Conservation (phyloP, 2,888 invertebrate species). For the Yponomeuta sedellus region DNA sequence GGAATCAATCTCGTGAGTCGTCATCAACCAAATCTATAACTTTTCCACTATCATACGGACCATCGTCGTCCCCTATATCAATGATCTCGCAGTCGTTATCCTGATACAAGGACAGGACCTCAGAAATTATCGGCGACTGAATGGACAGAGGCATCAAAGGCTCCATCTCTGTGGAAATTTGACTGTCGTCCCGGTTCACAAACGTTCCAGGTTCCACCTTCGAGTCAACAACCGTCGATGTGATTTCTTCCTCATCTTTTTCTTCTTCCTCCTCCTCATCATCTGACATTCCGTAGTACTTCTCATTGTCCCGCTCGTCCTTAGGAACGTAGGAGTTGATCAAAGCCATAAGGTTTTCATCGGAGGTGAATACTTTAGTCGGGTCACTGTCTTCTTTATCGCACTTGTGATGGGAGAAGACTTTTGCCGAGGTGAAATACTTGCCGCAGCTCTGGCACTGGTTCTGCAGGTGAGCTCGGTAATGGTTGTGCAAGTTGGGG, state of each 20-base stretch:
- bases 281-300: slow-evolving; percentile 56
- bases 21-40: background rate
- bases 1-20: background rate
- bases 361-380: slow-evolving; percentile 54
- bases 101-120: slow-evolving; percentile 57
- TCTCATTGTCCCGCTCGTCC: slow-evolving; percentile 60
- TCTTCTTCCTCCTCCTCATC: slow-evolving; percentile 43
- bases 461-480: slow-evolving; percentile 76
- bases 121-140: slow-evolving; percentile 62
- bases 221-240: background rate
- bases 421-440: slow-evolving; percentile 57
- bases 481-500: slow-evolving; percentile 78
- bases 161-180: slow-evolving; percentile 36
- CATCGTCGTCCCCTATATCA: slow-evolving; percentile 43
- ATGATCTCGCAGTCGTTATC: slow-evolving; percentile 31
- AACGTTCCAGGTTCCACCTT: background rate
- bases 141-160: slow-evolving; percentile 41
- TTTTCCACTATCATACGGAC: slow-evolving; percentile 14
- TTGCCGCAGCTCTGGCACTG: slow-evolving; percentile 67
- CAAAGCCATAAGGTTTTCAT: slow-evolving; percentile 44
- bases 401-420: slow-evolving; percentile 55
- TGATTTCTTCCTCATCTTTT: slow-evolving; percentile 10
- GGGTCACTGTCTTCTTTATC: slow-evolving; percentile 52
- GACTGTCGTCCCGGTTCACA: slow-evolving; percentile 33
- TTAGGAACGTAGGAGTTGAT: slow-evolving; percentile 58